Percentiles rank a stretch among this genome's conserved stretches.
Conservation (phyloP, 1,140 invertebrate species). For the Brachionus paranguensis region DNA sequence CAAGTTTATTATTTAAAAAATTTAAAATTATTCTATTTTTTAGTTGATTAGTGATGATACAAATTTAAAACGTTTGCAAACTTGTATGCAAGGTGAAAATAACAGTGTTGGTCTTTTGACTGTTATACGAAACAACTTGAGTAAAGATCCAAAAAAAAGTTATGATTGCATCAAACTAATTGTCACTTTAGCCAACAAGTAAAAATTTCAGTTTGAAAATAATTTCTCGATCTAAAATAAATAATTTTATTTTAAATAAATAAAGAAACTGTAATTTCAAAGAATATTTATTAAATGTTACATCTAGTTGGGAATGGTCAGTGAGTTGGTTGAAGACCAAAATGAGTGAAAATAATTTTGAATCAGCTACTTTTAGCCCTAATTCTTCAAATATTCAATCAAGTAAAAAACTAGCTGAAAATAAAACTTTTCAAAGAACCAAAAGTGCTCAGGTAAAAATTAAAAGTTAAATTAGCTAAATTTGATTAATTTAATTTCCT, state of each 20-base stretch:
- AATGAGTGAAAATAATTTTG: constrained; percentile 43
- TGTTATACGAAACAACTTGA: background rate
- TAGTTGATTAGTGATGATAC: constrained; percentile 54
- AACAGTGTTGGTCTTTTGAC: background rate
- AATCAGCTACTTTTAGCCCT: constrained; percentile 41
- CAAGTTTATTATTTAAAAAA: too few species aligned
- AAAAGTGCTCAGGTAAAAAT: constrained; percentile 56
- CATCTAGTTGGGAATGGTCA: constrained; percentile 58
- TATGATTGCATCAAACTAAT: constrained; percentile 59
- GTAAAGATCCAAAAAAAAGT: constrained; percentile 41
- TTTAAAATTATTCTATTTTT: background rate
- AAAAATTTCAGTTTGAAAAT: constrained; percentile 40
- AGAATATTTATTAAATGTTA: constrained; percentile 56
- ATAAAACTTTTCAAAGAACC: constrained; percentile 58
- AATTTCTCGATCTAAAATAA: background rate
- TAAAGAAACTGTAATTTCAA: constrained; percentile 46
- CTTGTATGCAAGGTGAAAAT: constrained; percentile 53
- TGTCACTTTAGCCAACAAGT: constrained; percentile 54
- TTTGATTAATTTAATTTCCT: too few species aligned
- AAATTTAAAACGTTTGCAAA: constrained; percentile 51
- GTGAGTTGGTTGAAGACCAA: constrained; percentile 59
- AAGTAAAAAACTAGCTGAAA: constrained; percentile 55
- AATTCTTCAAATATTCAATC: constrained; percentile 45
- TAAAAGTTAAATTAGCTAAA: too few species aligned
- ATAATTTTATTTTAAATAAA: too few species aligned